Conservation (phyloP, 2,113 vertebrate species). For the Ibidorhyncha struthersii region DNA sequence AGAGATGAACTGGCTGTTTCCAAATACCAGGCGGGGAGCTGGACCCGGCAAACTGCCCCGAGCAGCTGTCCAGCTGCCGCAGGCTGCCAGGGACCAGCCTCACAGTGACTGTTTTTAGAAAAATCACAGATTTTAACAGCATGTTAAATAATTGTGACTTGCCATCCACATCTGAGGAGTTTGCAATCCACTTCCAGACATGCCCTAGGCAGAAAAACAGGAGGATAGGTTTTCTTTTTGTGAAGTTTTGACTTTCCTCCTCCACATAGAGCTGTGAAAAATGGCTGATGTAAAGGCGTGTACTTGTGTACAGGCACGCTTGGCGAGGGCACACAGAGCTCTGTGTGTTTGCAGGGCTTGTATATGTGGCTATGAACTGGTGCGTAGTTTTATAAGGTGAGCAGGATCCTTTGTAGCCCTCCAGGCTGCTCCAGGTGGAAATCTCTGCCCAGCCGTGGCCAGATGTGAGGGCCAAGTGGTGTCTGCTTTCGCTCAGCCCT, state of each 20-base stretch:
- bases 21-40: not conserved
- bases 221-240: not conserved
- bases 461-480: not conserved
- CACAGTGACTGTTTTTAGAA: not conserved
- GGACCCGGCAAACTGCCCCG: rapidly evolving
- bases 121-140: not conserved
- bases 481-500: not conserved
- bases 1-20: conserved; percentile 8
- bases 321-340: rapidly evolving
- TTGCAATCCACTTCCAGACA: not conserved
- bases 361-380: not conserved
- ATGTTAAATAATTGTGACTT: not conserved
- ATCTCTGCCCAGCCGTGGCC: not conserved
- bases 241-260: not conserved
- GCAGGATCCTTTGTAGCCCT: not conserved
- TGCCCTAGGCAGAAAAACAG: not conserved
- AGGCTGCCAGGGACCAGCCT: not conserved
- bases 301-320: not conserved
- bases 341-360: not conserved
- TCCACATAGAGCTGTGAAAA: not conserved
- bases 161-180: not conserved
- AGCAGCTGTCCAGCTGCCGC: not conserved
- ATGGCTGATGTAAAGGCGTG: too few relatives aligned
- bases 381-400: not conserved
- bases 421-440: not conserved